Conservation (phyloP, 2,113 vertebrate genomes). For the Chaenogobius annularis region DNA sequence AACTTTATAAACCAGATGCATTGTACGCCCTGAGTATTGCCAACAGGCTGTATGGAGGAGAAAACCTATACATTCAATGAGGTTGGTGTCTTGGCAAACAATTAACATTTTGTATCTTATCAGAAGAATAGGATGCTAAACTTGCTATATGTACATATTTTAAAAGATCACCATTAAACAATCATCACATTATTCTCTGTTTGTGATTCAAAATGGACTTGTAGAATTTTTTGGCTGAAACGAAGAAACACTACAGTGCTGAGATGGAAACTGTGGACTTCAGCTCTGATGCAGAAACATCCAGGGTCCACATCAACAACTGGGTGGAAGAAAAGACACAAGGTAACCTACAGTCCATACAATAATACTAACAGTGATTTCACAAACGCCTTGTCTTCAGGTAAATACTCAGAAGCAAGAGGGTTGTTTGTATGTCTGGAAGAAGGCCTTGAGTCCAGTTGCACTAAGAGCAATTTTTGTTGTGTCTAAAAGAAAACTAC, state of each 20-base stretch:
- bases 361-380: not conserved
- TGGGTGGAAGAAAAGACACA: slow-evolving; percentile 75
- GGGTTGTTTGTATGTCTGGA: too few species aligned
- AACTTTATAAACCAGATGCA: slow-evolving; percentile 75
- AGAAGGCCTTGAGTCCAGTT: too few species aligned
- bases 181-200: not conserved
- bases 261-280: slow-evolving; percentile 72
- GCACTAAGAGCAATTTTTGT: too few species aligned
- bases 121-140: not conserved
- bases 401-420: too few species aligned
- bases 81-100: slow-evolving; percentile 61
- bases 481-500: too few species aligned
- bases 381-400: too few species aligned
- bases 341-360: slow-evolving; percentile 35
- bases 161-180: not conserved
- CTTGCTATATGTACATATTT: not conserved
- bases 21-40: slow-evolving; percentile 79
- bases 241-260: slow-evolving; percentile 56
- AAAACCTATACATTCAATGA: slow-evolving; percentile 78
- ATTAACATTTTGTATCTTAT: not conserved
- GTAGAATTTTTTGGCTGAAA: slow-evolving; percentile 61
- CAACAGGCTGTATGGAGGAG: slow-evolving; percentile 85
- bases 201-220: not conserved
- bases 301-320: slow-evolving; percentile 67
- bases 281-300: slow-evolving; percentile 21